A percentile compares a stretch with the other conserved stretches of the same genome.
These are phyloP conservation scores for Pygmarrhopalites habei DNA, from an alignment of 1,140 invertebrate species.

Conservation along the genomic window DNA sequence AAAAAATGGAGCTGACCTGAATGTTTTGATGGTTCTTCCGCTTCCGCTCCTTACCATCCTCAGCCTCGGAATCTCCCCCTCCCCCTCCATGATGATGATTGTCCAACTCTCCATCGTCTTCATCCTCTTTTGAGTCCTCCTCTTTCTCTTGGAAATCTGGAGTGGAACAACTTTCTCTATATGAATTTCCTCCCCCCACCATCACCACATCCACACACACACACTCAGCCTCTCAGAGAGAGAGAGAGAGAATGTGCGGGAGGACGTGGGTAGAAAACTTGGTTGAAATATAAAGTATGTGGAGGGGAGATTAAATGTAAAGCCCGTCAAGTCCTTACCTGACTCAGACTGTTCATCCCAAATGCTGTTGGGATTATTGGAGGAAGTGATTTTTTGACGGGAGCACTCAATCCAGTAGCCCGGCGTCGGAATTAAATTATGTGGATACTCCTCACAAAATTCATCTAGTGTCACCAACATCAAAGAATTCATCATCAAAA, in stretches of 20 bases:
- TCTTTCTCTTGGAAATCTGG: slow-evolving; percentile 37
- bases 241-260: no score
- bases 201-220: no score
- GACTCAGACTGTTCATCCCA: slow-evolving; percentile 76
- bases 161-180: background rate
- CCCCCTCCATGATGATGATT: slow-evolving; percentile 31
- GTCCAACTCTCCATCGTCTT: slow-evolving; percentile 33
- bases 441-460: slow-evolving; percentile 85
- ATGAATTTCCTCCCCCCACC: no score
- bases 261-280: no score
- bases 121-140: slow-evolving; percentile 38
- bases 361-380: slow-evolving; percentile 58
- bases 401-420: slow-evolving; percentile 95
- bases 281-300: no score
- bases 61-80: slow-evolving; percentile 40
- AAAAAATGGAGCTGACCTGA: slow-evolving; percentile 40
- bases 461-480: slow-evolving; percentile 59
- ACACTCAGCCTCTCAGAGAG: no score
- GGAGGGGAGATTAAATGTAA: no score
- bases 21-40: slow-evolving; percentile 41
- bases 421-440: slow-evolving; percentile 78
- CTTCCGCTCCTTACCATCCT: slow-evolving; percentile 35
- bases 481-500: background rate
- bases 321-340: slow-evolving; percentile 45
- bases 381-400: slow-evolving; percentile 65